These are phyloP conservation scores for Ictalurus punctatus DNA, from an alignment of 2,113 vertebrate species.

Conservation along the genomic window DNA sequence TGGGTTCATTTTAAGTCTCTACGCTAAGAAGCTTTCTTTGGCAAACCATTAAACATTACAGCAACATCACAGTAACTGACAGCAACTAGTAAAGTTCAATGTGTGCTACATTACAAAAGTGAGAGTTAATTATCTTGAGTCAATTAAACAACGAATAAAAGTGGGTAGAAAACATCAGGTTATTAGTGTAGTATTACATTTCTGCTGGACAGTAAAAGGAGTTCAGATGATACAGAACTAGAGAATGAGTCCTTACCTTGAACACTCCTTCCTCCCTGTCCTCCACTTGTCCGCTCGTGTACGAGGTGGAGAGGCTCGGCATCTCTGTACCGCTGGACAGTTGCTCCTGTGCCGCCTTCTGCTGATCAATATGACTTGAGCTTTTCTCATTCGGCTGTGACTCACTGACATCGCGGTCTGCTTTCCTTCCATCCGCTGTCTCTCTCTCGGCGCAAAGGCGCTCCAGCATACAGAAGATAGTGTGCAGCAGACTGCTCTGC, in stretches of 20 bases:
- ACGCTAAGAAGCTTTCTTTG: neutral
- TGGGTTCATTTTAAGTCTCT: neutral
- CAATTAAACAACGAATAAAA: neutral
- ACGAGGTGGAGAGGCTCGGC: constrained; percentile 43
- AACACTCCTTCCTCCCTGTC: constrained; percentile 52
- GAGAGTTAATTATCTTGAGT: constrained; percentile 2
- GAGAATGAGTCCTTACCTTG: constrained; percentile 64
- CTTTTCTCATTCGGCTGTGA: no score
- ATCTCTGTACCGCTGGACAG: neutral
- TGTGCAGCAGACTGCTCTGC: no score
- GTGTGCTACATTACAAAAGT: neutral
- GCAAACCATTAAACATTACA: neutral
- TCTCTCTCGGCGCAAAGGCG: no score
- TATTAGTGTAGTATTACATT: neutral
- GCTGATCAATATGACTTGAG: no score
- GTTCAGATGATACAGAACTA: neutral
- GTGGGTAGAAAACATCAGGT: neutral
- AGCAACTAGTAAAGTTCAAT: neutral
- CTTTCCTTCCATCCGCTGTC: no score
- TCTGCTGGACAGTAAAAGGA: neutral
- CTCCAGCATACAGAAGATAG: no score
- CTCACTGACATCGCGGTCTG: no score
- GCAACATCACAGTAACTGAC: neutral
- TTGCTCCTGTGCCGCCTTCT: neutral
- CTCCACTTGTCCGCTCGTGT: neutral